phyloP scores from a whole-genome alignment of 2,888 invertebrate species.

The Creontiades dilutus region DNA sequence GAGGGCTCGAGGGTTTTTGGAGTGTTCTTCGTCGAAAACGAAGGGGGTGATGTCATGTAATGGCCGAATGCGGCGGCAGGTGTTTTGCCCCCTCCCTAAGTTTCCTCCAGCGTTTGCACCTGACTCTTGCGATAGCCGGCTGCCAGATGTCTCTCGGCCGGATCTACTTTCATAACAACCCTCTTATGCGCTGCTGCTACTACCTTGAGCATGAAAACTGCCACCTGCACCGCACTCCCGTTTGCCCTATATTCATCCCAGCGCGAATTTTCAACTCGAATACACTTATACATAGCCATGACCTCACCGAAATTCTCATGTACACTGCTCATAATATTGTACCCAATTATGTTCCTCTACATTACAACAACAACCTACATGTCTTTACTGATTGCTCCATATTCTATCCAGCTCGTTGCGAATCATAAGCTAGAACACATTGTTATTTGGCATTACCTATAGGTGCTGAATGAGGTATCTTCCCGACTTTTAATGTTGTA shows the following conservation, averaged over 20 bases:
- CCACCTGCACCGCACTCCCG: not conserved
- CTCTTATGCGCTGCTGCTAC: not conserved
- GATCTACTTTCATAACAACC: constrained; percentile 13
- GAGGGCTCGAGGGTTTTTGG: not conserved
- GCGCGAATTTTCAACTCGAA: not conserved
- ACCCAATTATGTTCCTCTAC: too few relatives aligned
- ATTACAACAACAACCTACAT: not conserved
- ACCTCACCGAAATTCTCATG: too few relatives aligned
- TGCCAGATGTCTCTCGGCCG: constrained; percentile 12
- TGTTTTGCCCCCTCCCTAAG: not conserved
- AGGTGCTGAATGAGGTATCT: too few relatives aligned
- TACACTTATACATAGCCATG: not conserved
- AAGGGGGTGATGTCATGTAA: not conserved
- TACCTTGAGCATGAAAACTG: not conserved
- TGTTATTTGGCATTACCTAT: too few relatives aligned
- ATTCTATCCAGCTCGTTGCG: not conserved
- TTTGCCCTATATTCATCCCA: not conserved
- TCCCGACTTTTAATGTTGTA: too few relatives aligned
- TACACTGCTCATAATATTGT: too few relatives aligned
- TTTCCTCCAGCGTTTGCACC: constrained; percentile 8
- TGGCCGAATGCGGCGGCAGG: not conserved
- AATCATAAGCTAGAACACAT: not conserved
- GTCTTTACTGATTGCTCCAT: not conserved
- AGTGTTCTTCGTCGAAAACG: not conserved
- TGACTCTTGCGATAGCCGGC: not conserved